Percentiles rank a stretch among this genome's conserved stretches.
phyloP scores from a whole-genome alignment of 2,797 vertebrate genomes.

The Poecile montanus region DNA sequence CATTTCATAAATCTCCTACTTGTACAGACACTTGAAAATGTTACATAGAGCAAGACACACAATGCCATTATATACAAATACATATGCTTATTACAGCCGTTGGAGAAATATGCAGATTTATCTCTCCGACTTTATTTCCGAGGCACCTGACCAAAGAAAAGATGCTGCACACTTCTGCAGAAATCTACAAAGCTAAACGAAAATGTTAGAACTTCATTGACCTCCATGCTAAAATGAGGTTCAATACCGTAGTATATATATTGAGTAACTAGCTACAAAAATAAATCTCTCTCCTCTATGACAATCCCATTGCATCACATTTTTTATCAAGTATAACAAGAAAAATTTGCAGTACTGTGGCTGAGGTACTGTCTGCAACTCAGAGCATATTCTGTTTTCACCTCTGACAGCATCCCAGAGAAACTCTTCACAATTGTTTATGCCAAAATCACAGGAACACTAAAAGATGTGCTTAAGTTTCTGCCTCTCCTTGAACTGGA shows the following conservation, averaged over 20 bases:
- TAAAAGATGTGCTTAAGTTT: background rate
- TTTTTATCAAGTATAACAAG: background rate
- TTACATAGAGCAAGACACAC: background rate
- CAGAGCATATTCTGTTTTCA: background rate
- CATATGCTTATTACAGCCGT: background rate
- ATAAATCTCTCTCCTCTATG: background rate
- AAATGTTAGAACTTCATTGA: background rate
- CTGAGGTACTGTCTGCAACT: slow-evolving; percentile 24
- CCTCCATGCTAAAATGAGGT: background rate
- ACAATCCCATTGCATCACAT: background rate
- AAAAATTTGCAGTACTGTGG: background rate
- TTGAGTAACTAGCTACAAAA: background rate
- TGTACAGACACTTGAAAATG: slow-evolving; percentile 21
- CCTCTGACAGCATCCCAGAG: background rate
- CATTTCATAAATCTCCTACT: slow-evolving; percentile 25
- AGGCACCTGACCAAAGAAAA: slow-evolving; percentile 1
- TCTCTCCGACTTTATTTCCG: background rate
- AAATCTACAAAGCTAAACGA: background rate
- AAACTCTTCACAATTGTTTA: background rate
- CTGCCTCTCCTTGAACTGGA: background rate
- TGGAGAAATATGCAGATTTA: background rate
- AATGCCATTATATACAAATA: background rate
- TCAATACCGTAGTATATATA: background rate
- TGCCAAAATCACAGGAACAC: background rate
- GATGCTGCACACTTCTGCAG: background rate